Conservation (phyloP, 2,113 vertebrate genomes). For the Cariama cristata region DNA sequence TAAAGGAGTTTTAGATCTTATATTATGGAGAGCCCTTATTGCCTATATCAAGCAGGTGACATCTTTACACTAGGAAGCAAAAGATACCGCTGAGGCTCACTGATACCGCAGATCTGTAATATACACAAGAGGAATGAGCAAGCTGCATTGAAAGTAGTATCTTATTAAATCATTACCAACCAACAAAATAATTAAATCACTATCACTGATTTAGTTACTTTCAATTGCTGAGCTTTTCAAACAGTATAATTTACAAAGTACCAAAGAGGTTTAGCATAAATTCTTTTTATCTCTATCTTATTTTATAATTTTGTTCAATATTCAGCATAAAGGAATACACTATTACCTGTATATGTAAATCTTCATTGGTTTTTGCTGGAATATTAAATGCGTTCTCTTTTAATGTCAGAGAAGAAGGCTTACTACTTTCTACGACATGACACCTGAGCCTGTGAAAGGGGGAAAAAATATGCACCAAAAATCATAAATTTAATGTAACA, state of each 20-base stretch:
- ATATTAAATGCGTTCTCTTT: constrained; percentile 75
- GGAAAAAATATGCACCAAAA: neutral
- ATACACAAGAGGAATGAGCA: neutral
- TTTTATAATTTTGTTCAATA: neutral
- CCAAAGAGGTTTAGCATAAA: neutral
- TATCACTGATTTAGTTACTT: neutral
- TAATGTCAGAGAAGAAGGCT: constrained; percentile 74
- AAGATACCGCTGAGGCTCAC: neutral
- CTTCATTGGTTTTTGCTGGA: constrained; percentile 78
- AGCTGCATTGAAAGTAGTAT: neutral
- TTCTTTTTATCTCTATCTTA: neutral
- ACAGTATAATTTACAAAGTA: neutral
- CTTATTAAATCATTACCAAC: neutral
- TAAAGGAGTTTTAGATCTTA: neutral
- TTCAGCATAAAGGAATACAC: neutral
- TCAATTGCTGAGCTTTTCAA: neutral
- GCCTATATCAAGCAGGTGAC: neutral
- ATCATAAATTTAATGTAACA: neutral
- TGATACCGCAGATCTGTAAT: neutral
- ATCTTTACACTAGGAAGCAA: neutral
- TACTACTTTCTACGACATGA: constrained; percentile 84
- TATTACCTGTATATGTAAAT: constrained; percentile 85
- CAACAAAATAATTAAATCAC: neutral
- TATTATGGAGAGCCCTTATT: neutral
- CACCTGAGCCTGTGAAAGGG: constrained; percentile 86